A percentile compares a stretch with the other conserved stretches of the same genome.
Conservation (phyloP, 2,113 vertebrate species). For the Salvelinus alpinus region DNA sequence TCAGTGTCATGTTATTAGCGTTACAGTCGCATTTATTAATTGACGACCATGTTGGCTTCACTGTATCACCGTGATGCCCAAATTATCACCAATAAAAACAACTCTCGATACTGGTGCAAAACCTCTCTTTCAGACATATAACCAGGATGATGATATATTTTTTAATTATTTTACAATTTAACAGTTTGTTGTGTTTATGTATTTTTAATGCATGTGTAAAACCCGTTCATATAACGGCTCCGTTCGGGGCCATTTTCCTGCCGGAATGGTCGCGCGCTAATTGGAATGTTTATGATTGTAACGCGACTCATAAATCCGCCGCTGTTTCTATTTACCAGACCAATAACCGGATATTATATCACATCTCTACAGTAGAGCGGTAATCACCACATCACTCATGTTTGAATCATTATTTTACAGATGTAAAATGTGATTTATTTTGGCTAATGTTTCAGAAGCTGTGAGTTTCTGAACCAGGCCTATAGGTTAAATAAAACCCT, state of each 20-base stretch:
- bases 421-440: too few relatives aligned
- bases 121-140: neutral
- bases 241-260: constrained; percentile 33
- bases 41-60: too few relatives aligned
- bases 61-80: too few relatives aligned
- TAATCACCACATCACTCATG: neutral
- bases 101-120: too few relatives aligned
- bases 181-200: neutral
- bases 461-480: too few relatives aligned
- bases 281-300: constrained; percentile 71
- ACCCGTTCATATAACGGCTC: constrained; percentile 8
- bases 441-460: neutral
- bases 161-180: neutral
- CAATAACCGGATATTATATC: constrained; percentile 36
- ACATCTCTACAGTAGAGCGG: neutral
- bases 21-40: too few relatives aligned
- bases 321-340: constrained; percentile 58
- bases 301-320: constrained; percentile 66
- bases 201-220: constrained; percentile 19
- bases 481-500: neutral
- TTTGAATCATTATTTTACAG: neutral
- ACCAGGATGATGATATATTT: too few relatives aligned
- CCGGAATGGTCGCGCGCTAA: constrained; percentile 48
- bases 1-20: too few relatives aligned
- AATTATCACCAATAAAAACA: too few relatives aligned